These are phyloP conservation scores for Myathropa florea DNA, from an alignment of 2,888 invertebrate genomes.

Conservation along the genomic window DNA sequence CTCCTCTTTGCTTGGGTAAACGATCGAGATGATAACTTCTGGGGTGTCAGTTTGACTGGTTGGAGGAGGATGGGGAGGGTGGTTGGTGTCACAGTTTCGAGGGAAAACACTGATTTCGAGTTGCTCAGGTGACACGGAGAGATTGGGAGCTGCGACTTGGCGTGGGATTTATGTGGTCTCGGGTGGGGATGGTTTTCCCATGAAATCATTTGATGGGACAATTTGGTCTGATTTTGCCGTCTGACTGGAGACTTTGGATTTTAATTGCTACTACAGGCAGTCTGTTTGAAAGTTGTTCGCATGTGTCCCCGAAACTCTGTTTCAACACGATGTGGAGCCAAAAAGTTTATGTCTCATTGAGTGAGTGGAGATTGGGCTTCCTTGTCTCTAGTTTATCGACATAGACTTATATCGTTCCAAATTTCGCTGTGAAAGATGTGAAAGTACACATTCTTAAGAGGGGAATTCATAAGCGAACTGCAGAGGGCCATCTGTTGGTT, in stretches of 20 bases:
- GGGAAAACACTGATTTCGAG: conserved; percentile 22
- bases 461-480: too few relatives aligned
- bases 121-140: background rate
- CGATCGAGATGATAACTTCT: conserved; percentile 41
- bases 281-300: too few relatives aligned
- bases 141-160: background rate
- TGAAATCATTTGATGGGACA: background rate
- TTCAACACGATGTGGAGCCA: too few relatives aligned
- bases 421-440: too few relatives aligned
- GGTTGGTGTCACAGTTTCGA: conserved; percentile 28
- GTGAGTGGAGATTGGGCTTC: too few relatives aligned
- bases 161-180: background rate
- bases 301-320: too few relatives aligned
- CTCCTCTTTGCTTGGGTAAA: conserved; percentile 51
- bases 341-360: too few relatives aligned
- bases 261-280: background rate
- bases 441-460: too few relatives aligned
- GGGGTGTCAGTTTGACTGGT: background rate
- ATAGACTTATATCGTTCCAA: too few relatives aligned
- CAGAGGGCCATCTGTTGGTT: too few relatives aligned
- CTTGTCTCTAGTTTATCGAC: too few relatives aligned
- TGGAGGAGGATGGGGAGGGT: background rate
- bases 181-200: background rate
- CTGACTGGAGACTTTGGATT: background rate
- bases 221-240: background rate